Conservation (phyloP, 2,797 vertebrate genomes). For the Miichthys miiuy region DNA sequence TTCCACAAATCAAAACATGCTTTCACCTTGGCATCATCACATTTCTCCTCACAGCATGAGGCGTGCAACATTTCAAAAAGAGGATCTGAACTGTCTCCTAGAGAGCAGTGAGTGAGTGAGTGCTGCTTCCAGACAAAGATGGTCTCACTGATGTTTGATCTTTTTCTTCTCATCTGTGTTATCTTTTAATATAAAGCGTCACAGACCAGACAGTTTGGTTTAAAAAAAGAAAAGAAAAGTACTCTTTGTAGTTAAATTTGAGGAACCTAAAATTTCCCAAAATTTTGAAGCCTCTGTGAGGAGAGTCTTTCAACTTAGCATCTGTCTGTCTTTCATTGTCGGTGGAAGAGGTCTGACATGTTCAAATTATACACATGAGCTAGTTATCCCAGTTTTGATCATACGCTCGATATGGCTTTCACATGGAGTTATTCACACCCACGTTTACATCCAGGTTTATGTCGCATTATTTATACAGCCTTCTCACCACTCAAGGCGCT, state of each 20-base stretch:
- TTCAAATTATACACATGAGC: no score
- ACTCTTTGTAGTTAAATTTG: not conserved
- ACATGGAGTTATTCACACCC: no score
- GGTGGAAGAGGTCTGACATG: no score
- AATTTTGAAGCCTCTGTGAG: not conserved
- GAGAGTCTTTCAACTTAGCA: no score
- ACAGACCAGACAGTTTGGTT: not conserved
- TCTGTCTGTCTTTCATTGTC: no score
- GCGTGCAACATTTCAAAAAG: not conserved
- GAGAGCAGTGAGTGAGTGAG: not conserved
- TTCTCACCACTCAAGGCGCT: no score
- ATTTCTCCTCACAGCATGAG: conserved; percentile 2
- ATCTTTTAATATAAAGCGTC: conserved; percentile 26
- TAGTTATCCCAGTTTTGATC: no score
- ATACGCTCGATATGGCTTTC: no score
- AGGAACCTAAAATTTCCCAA: no score
- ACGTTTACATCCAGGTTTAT: no score
- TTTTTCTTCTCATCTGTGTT: conserved; percentile 8
- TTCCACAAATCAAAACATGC: not conserved
- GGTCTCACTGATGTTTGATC: not conserved
- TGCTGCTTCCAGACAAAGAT: not conserved
- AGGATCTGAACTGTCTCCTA: not conserved
- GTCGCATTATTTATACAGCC: no score
- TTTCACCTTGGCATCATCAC: not conserved
- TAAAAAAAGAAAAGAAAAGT: not conserved